Evolutionary conservation across 1,140 invertebrate genomes (phyloP).

Genomic region (Diorhabda sublineata): DNA sequence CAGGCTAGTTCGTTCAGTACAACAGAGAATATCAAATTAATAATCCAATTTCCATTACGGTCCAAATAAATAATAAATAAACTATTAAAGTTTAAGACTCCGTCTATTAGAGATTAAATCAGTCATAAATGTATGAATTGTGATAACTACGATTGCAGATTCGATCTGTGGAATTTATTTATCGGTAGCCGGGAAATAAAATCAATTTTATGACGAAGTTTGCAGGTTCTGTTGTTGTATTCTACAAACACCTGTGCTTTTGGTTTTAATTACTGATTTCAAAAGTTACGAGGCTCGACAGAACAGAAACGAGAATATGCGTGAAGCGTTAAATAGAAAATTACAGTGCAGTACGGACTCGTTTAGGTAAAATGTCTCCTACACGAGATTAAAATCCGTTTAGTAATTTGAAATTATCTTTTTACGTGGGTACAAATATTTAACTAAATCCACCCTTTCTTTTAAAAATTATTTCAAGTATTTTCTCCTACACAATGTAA

Average conservation of each 20-base stretch:
- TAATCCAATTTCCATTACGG: conserved; percentile 26
- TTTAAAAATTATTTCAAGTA: too few species aligned
- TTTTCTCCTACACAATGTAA: too few species aligned
- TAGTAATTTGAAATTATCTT: too few species aligned
- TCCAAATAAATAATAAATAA: conserved; percentile 37
- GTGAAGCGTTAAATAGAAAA: conserved; percentile 4
- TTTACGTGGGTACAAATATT: too few species aligned
- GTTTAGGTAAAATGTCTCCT: too few species aligned
- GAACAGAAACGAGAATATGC: conserved; percentile 8
- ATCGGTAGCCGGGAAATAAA: conserved; percentile 34
- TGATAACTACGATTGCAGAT: conserved; percentile 35
- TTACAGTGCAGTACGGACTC: neutral
- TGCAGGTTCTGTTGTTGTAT: conserved; percentile 18
- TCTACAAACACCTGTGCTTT: conserved; percentile 37
- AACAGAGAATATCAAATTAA: conserved; percentile 13
- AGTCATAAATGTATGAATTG: conserved; percentile 33
- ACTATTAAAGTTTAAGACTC: conserved; percentile 41
- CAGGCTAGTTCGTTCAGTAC: neutral
- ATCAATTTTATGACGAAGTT: conserved; percentile 39
- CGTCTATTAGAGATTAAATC: conserved; percentile 41
- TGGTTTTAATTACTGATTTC: conserved; percentile 40
- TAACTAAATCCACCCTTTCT: too few species aligned
- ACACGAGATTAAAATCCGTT: too few species aligned
- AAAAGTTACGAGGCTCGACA: conserved; percentile 30
- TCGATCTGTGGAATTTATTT: conserved; percentile 41